phyloP scores from a whole-genome alignment of 2,113 vertebrate species.

The Bungarus multicinctus region DNA sequence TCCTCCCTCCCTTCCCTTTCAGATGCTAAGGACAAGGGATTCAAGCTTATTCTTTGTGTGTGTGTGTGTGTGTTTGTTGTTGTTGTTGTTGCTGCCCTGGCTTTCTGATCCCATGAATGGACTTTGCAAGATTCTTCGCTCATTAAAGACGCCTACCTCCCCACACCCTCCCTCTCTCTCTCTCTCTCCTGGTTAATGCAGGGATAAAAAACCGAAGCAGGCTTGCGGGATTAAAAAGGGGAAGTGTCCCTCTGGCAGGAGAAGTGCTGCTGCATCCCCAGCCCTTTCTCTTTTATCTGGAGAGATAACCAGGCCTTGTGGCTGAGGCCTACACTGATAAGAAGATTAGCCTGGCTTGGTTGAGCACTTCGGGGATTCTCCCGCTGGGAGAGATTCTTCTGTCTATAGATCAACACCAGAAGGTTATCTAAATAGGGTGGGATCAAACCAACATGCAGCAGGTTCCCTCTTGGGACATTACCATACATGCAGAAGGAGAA shows the following conservation, averaged over 20 bases:
- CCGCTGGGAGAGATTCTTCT: conserved; percentile 63
- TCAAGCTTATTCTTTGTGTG: background rate
- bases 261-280: conserved; percentile 50
- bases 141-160: conserved; percentile 3
- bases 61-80: no score
- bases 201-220: conserved; percentile 57
- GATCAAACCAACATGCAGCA: conserved; percentile 64
- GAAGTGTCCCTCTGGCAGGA: conserved; percentile 51
- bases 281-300: conserved; percentile 58
- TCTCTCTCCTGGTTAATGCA: background rate
- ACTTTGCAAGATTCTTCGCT: conserved; percentile 6
- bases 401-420: conserved; percentile 66
- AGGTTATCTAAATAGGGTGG: conserved; percentile 76
- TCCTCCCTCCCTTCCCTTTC: background rate
- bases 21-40: conserved; percentile 52
- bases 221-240: conserved; percentile 52
- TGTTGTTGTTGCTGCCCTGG: conserved; percentile 11
- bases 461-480: conserved; percentile 61
- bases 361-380: conserved; percentile 72
- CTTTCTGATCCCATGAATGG: conserved; percentile 35
- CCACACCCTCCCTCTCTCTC: fast-evolving
- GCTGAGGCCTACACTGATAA: conserved; percentile 73
- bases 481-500: conserved; percentile 24
- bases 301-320: conserved; percentile 65
- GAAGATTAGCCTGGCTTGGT: conserved; percentile 73